Base-by-base conservation (phyloP, 2,113 vertebrate species). In the Euleptes europaea region DNA sequence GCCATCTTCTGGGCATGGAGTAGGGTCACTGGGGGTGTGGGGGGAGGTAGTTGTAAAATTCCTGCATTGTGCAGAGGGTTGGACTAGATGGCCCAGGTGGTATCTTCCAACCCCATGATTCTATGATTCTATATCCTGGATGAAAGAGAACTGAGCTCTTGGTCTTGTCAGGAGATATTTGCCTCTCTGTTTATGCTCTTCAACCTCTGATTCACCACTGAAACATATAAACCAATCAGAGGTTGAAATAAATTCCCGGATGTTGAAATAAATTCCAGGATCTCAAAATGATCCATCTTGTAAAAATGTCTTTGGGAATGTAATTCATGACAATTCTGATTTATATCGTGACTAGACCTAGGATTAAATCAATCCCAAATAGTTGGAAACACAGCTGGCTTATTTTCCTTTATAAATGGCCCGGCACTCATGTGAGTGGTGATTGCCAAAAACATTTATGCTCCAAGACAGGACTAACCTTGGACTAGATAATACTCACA, bases 401-500 rank as follows among this genome's bases (percentile, higher is more conserved):
- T 38, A 10, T n/a, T 75, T 47, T 49, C 42, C 23, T 76, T 40
- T 49, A 69, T 77, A 63, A 84, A 77, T 77, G 74, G 35, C 44
- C 26, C 54, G 63, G 60, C 8, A 23, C 33, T 63, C 26, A 35
- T 23, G 44, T 49, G 40, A 47, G 38, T 26, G 63, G 49, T 47
- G 12, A 71, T 28, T 31, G 31, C 60, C 60, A 67, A n/a, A 77
- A 54, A 31, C 26, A 54, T 77, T 49, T 38, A 69, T 4, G 47
- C 63, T n/a, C n/a, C 5, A 38, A 71, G 66, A 49, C 83, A 71
- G 49, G 31, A 2, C 3, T 0, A 0, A 0, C 0, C 3, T 81
- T 63, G 60, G 38, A n/a, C 17, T 76, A 44, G 82, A 90, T 60
- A 42, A 66, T 84, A 82, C 13, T 5, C 49, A 83, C 4, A 10